Base-by-base conservation (phyloP, 30 jellyfish, hydroid and myxozoan genomes). In the Cassiopea andromeda region DNA sequence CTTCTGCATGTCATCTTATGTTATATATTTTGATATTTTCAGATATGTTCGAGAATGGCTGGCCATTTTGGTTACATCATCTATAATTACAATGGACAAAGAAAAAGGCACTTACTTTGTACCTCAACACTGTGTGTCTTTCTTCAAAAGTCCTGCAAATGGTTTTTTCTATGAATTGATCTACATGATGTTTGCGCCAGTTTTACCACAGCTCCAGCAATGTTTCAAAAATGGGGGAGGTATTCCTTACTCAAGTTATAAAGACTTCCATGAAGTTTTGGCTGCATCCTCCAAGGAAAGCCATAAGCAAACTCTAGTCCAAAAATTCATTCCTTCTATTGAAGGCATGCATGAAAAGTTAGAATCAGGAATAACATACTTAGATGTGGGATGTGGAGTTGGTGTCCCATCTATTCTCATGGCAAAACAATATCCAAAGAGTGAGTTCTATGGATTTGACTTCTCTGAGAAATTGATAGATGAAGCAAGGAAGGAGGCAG, bases 21-120 rank as follows among this genome's bases (percentile, higher is more conserved):
- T 58, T 58, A 6, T 6, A 58, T 14, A 58, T 58, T 6, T 58
- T 58, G 13, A 58, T 58, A 6, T 58, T 58, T 58, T 6, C 8
- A 83, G 92, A 27, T 83, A 83, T 83, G 92, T 83, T 7, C 46
- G 92, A 69, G 92, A 83, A 83, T 83, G 92, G 85, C 73, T 83
- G 58, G 92, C 67, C 47, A 49, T 83, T 14, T 38, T 83, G 85
- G 92, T 73, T 7, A 64, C 61, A 1, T 17, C 78, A 49, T 44
- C 69, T 66, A 48, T 83, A 1, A 15, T 83, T 14, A 49, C 27
- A 4, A 59, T 83, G 44, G 75, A 70, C 67, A 83, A 83, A 83
- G 92, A 83, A 44, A 60, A 9, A 9, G 49, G 48, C 1, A 48
- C 76, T 45, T 83, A 69, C 1, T 70, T 83, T 44, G 60, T 69